Conservation (phyloP, 2,797 vertebrate species). For the Micropoecilia bifurca region DNA sequence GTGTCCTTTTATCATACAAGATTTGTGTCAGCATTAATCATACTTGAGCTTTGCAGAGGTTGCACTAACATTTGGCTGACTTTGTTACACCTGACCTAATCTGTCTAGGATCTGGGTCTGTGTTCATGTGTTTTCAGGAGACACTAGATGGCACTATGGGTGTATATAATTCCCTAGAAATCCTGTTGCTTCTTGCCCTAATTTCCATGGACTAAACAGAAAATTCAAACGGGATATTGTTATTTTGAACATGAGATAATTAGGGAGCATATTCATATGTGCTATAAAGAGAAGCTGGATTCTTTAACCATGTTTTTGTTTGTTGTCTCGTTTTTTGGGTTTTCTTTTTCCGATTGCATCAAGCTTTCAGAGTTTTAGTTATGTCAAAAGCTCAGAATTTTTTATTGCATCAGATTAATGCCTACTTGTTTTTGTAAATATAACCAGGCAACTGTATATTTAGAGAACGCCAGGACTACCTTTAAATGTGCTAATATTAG, state of each 20-base stretch:
- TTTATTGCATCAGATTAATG: neutral
- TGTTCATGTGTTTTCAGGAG: constrained; percentile 32
- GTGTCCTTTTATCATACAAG: neutral
- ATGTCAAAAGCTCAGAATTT: neutral
- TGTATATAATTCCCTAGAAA: constrained; percentile 60
- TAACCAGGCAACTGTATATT: neutral
- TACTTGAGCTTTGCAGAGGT: neutral
- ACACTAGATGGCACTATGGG: constrained; percentile 87
- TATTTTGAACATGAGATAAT: constrained; percentile 27
- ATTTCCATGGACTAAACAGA: constrained; percentile 4
- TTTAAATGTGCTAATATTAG: neutral
- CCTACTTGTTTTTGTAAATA: constrained; percentile 3
- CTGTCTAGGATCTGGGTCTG: constrained; percentile 12
- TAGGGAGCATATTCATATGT: constrained; percentile 12
- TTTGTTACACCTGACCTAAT: constrained; percentile 6
- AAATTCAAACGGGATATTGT: constrained; percentile 21
- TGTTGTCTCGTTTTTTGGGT: neutral
- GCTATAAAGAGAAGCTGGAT: neutral
- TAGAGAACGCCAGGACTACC: neutral
- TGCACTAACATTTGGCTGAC: neutral
- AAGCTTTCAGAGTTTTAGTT: neutral
- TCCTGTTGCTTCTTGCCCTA: constrained; percentile 3
- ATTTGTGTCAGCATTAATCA: neutral
- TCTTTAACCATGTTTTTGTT: neutral
- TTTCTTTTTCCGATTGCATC: neutral